phyloP scores from a whole-genome alignment of 2,888 invertebrate genomes.

The Ferrisia virgata region DNA sequence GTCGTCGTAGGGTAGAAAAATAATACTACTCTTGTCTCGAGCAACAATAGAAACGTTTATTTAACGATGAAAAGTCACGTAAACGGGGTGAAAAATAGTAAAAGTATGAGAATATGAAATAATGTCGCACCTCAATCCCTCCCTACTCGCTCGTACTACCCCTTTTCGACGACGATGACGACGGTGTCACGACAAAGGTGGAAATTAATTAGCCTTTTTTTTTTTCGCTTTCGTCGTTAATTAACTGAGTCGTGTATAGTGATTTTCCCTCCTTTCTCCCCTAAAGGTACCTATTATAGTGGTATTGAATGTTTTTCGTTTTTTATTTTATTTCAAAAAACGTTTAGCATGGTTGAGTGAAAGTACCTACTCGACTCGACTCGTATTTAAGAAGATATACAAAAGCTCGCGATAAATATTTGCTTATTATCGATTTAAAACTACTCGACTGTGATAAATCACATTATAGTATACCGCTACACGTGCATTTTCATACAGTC shows the following conservation, averaged over 20 bases:
- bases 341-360: neutral
- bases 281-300: neutral
- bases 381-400: neutral
- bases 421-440: slow-evolving; percentile 2
- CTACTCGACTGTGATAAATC: neutral
- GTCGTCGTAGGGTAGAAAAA: neutral
- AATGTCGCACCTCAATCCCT: neutral
- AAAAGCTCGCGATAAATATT: neutral
- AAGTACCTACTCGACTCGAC: neutral
- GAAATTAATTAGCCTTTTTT: neutral
- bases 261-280: neutral
- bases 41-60: slow-evolving; percentile 4
- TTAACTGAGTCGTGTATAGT: neutral
- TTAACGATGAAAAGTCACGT: slow-evolving; percentile 17
- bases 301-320: no score
- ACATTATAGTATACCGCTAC: neutral
- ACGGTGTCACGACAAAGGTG: neutral
- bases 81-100: neutral
- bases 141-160: neutral
- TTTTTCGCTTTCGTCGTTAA: slow-evolving; percentile 15
- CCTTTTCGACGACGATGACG: neutral
- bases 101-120: neutral
- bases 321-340: neutral
- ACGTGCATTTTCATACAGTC: neutral
- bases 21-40: neutral